These are phyloP conservation scores for Peromyscus leucopus DNA, from an alignment of 2,113 vertebrate genomes.

Conservation along the genomic window DNA sequence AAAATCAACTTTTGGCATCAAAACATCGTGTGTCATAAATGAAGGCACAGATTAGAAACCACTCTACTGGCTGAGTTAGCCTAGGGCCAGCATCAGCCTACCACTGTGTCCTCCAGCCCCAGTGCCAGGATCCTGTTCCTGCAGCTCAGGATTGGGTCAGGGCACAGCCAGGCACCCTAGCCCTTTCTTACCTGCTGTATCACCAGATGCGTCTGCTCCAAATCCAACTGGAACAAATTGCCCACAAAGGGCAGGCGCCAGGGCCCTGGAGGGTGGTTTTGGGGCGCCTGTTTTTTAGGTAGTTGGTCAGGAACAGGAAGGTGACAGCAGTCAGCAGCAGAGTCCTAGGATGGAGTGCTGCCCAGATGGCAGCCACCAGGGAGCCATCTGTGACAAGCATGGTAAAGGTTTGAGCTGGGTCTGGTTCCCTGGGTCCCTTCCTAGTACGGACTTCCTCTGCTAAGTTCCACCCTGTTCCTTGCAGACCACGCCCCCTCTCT, in stretches of 20 bases:
- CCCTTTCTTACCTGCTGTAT: conserved; percentile 82
- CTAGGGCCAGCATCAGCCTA: rapidly evolving
- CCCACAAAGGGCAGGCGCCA: conserved; percentile 87
- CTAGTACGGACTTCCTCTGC: rapidly evolving
- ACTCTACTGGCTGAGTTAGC: neutral
- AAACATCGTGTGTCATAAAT: neutral
- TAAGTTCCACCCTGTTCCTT: neutral
- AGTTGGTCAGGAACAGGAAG: conserved; percentile 85
- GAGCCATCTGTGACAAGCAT: neutral
- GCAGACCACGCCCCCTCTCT: neutral
- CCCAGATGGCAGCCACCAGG: conserved; percentile 70
- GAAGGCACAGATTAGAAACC: neutral
- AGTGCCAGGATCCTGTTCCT: neutral
- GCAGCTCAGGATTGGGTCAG: no score
- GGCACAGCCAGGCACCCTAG: rapidly evolving
- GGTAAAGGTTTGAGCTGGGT: no score
- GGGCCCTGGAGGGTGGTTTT: conserved; percentile 89
- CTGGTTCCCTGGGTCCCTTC: rapidly evolving
- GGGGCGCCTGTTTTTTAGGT: conserved; percentile 84
- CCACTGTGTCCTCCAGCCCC: neutral
- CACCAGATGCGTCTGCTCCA: rapidly evolving
- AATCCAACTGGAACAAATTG: conserved; percentile 78
- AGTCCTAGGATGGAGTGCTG: conserved; percentile 75
- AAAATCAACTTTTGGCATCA: conserved; percentile 17
- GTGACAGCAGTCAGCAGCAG: conserved; percentile 84